Conservation (phyloP, 1,140 invertebrate species). For the Frieseomelitta varia region DNA sequence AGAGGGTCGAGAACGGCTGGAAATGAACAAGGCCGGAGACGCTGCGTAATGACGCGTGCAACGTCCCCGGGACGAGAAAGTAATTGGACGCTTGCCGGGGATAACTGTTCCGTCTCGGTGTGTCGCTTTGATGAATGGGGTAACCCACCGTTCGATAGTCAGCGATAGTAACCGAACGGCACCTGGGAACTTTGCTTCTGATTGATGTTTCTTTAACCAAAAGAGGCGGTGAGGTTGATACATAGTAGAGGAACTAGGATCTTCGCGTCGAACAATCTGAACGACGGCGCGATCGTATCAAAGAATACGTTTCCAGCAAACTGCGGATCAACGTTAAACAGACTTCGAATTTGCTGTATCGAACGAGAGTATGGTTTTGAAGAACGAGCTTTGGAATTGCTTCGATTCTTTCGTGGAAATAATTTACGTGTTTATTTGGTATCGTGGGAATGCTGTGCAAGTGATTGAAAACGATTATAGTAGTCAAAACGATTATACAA, state of each 20-base stretch:
- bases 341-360: background rate
- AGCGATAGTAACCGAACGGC: background rate
- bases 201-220: constrained; percentile 7
- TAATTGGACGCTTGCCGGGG: constrained; percentile 35
- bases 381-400: background rate
- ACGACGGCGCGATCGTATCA: background rate
- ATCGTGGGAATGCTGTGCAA: too few relatives aligned
- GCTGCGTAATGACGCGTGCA: constrained; percentile 49
- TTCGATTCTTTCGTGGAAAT: constrained; percentile 4
- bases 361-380: background rate
- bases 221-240: too few relatives aligned
- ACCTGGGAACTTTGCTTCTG: constrained; percentile 15
- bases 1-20: background rate
- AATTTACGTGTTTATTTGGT: too few relatives aligned
- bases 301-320: constrained; percentile 3
- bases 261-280: background rate
- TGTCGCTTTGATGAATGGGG: constrained; percentile 33
- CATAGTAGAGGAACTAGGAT: background rate
- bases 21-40: constrained; percentile 28
- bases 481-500: too few relatives aligned
- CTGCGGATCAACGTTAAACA: background rate
- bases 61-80: constrained; percentile 36
- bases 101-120: background rate
- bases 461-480: too few relatives aligned
- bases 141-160: background rate